Percentiles rank a stretch among this genome's conserved stretches.
These are phyloP conservation scores for Microplitis deprimator DNA, from an alignment of 2,888 invertebrate species.

Conservation along the genomic window DNA sequence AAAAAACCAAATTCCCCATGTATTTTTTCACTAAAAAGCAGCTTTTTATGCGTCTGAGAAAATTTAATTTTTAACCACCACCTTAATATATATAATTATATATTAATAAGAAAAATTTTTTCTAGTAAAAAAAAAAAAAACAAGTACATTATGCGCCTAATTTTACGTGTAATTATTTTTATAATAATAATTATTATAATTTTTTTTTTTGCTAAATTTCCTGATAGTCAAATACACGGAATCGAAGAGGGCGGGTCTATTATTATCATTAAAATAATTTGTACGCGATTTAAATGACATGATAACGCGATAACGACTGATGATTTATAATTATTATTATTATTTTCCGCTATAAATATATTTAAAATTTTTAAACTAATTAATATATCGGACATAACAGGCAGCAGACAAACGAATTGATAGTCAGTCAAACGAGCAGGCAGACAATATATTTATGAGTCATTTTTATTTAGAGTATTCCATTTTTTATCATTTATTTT, in stretches of 20 bases:
- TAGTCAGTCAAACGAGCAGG: slow-evolving; percentile 44
- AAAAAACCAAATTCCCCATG: no score
- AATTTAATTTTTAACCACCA: no score
- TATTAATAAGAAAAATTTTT: no score
- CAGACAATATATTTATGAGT: slow-evolving; percentile 43
- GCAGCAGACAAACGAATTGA: slow-evolving; percentile 39
- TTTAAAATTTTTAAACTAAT: not conserved
- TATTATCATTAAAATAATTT: slow-evolving; percentile 16
- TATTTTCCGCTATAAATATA: not conserved
- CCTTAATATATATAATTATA: no score
- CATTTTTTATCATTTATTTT: no score
- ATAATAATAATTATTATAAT: no score
- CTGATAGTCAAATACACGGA: slow-evolving; percentile 32
- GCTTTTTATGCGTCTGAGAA: no score
- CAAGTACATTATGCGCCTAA: no score
- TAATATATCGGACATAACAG: not conserved
- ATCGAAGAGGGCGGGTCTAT: slow-evolving; percentile 50
- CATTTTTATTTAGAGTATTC: not conserved
- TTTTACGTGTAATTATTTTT: no score
- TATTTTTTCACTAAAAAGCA: no score
- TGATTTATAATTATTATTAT: not conserved
- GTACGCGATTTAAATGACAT: not conserved
- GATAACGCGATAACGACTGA: not conserved
- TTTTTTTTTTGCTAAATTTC: no score
- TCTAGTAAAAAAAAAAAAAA: no score